Base-by-base conservation (phyloP, 2,888 invertebrate species). In the Drosophila peninsularis region DNA sequence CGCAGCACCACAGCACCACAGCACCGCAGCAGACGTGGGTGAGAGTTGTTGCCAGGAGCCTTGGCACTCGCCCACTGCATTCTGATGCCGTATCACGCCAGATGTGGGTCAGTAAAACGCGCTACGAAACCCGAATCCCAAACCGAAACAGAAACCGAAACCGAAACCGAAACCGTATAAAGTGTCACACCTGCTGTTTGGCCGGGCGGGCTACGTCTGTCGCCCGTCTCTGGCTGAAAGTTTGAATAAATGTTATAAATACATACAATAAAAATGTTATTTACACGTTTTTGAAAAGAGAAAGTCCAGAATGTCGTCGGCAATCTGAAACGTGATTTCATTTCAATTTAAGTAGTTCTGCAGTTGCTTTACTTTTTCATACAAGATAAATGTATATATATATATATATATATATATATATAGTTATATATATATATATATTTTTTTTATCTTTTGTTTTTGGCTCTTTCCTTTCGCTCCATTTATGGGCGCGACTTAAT, bases 271-370 rank as follows among this genome's bases (percentile, higher is more conserved):
- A 90, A 90, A 86, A 78, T 85, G 81, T 83, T 86, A 80, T 85
- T 88, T 87, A 89, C 90, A 88, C 65, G 75, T 66, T 83, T 81
- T 77, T 89, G 87, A 89, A 91, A 91, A 90, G 90, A 91, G 90
- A 90, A 90, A 90, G 91, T 90, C 78, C 82, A 77, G 75, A 73
- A 70, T 69, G 78, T 47, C 34, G 49, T 24, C 41, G 67, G 71
- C 62, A 66, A 64, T 64, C 65, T 49, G 50, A 70, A 67, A 70
- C 83, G 83, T 83, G 81, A 70, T 84, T 87, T 87, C 78, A 80
- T 87, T 83, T 82, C 65, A 76, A 73, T 73, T 77, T 76, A 75
- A 75, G 69, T 77, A 87, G 82, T 80, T 84, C 76, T 78, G 67
- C 68, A 75, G 66, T 83, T 83, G 57, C 14, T 44, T 71, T 67